phyloP scores from a whole-genome alignment of 1,140 invertebrate species.

The Drosophila carrolli region DNA sequence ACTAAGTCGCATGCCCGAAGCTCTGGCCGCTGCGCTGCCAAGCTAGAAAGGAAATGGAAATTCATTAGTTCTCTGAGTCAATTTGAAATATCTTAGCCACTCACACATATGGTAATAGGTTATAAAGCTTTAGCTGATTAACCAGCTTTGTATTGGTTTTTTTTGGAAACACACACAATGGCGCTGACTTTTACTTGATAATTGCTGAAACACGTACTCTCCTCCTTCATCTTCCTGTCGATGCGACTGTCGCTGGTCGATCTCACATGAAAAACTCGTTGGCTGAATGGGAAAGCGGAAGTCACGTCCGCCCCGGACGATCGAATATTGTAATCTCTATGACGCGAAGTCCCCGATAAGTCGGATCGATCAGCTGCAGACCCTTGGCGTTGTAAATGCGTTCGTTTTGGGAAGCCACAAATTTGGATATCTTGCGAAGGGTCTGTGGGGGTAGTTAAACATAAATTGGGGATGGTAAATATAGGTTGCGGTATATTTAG shows the following conservation, averaged over 20 bases:
- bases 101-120: conserved; percentile 42
- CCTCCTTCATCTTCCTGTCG: conserved; percentile 17
- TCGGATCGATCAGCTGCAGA: conserved; percentile 96
- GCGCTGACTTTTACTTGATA: conserved; percentile 69
- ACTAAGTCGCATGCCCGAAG: conserved; percentile 66
- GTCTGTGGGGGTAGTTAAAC: conserved; percentile 86
- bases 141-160: conserved; percentile 39
- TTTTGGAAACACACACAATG: conserved; percentile 63
- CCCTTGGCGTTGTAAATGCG: conserved; percentile 96
- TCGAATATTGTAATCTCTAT: conserved; percentile 94
- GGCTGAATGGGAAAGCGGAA: conserved; percentile 91
- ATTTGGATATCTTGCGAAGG: conserved; percentile 96
- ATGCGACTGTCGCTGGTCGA: conserved; percentile 28
- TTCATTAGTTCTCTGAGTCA: background rate
- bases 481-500: background rate
- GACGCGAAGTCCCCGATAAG: conserved; percentile 96
- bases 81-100: background rate
- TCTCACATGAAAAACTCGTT: conserved; percentile 92
- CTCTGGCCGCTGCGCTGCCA: conserved; percentile 24
- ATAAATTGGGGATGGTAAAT: conserved; percentile 39
- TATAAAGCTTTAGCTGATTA: conserved; percentile 72
- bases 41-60: conserved; percentile 21
- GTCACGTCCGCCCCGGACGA: conserved; percentile 91
- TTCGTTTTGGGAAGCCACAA: conserved; percentile 98
- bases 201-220: conserved; percentile 49